Evolutionary conservation across 2,113 vertebrate species (phyloP).

Genomic region (Vidua macroura): DNA sequence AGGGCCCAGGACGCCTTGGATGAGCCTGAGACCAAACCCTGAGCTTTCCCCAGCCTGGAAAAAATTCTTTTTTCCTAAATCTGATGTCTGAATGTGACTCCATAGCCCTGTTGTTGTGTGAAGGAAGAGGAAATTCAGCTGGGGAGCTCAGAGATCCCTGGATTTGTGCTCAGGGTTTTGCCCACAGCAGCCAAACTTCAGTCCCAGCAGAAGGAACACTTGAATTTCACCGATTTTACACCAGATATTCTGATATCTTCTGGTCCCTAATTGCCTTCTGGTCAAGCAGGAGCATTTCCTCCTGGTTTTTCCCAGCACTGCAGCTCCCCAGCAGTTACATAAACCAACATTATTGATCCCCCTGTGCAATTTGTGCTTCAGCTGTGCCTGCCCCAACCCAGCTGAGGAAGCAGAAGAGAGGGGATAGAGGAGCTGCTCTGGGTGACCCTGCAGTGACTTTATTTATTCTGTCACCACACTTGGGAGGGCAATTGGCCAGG

Average conservation of each 20-base stretch:
- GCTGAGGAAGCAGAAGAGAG: background rate
- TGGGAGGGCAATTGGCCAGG: no score
- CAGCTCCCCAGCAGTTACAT: background rate
- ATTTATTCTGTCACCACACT: background rate
- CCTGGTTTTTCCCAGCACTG: background rate
- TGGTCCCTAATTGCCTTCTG: background rate
- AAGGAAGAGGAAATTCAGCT: background rate
- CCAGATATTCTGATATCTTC: background rate
- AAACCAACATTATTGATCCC: background rate
- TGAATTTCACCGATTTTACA: background rate
- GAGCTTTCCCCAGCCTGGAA: accelerated
- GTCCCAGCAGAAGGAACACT: background rate
- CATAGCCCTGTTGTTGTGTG: accelerated
- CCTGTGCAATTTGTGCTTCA: background rate
- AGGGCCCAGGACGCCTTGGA: background rate
- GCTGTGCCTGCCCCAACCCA: accelerated
- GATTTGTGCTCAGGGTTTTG: background rate
- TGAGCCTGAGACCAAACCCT: accelerated
- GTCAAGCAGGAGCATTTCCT: background rate
- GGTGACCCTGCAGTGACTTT: background rate
- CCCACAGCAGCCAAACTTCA: background rate
- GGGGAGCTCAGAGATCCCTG: background rate
- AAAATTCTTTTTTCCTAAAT: background rate
- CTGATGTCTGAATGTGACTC: accelerated
- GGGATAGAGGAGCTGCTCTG: background rate